A percentile compares a stretch with the other conserved stretches of the same genome.
These are phyloP conservation scores for Drosophila funebris DNA, from an alignment of 1,140 invertebrate species.

Conservation along the genomic window DNA sequence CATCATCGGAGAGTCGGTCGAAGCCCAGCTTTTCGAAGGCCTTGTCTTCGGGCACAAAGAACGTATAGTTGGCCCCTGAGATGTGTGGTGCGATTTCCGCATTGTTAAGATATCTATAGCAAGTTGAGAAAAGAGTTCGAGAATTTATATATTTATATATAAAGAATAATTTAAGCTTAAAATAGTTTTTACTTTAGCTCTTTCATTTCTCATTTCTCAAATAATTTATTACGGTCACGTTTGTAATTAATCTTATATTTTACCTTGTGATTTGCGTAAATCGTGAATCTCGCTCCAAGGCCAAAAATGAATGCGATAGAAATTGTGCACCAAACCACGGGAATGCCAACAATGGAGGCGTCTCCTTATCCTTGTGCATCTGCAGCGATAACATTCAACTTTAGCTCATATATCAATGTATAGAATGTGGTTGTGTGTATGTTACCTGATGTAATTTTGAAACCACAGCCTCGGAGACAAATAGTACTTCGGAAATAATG, in stretches of 20 bases:
- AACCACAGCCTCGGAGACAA: conserved; percentile 86
- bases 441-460: conserved; percentile 85
- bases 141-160: not conserved
- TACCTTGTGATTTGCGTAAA: conserved; percentile 85
- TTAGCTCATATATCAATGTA: conserved; percentile 17
- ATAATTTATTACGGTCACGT: not conserved
- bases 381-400: conserved; percentile 17
- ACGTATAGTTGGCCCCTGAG: conserved; percentile 86
- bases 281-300: conserved; percentile 85
- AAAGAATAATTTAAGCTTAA: no score
- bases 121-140: not conserved
- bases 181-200: no score
- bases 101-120: conserved; percentile 85
- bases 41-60: conserved; percentile 86
- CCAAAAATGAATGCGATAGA: conserved; percentile 86
- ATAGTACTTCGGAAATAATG: conserved; percentile 86
- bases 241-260: conserved; percentile 9
- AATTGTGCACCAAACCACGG: conserved; percentile 88
- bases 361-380: conserved; percentile 87
- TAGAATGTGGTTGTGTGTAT: not conserved
- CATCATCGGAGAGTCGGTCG: conserved; percentile 85
- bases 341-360: conserved; percentile 86
- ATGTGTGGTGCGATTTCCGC: conserved; percentile 86
- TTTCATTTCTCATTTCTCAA: not conserved
- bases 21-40: conserved; percentile 86